Evolutionary conservation across 1,140 invertebrate genomes (phyloP), one percentile per base, ranked within the genome.

Genomic region (Drosophila saltans): DNA sequence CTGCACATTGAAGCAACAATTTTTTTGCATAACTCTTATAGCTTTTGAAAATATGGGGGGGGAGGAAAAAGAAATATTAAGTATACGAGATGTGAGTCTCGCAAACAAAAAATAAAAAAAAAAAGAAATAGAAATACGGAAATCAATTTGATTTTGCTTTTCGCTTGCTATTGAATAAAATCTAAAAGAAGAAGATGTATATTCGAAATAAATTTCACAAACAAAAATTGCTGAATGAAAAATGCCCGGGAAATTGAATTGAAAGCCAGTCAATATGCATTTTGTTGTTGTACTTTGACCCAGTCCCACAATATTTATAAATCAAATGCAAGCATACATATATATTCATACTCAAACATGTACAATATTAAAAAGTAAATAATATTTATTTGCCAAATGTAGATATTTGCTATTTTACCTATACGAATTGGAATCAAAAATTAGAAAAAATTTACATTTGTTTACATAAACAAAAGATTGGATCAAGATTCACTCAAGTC

Each of bases 401-500:
- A 36, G 33, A 36, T 36, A 36, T 30, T 30, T 30, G 4, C 2
- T 21, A 45, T 16, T 5, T 45, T 67, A 82, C 72, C 75, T 72
- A 83, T 83, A 80, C 77, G 75, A 75, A 78, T 78, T 57, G 68
- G 72, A 69, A 81, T 79, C 72, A 67, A 80, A 64, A 61, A 69
- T 72, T 43, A 58, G 16, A 16, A 74, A 66, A 73, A 78, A 86
- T 82, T 86, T 86, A 64, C 72, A 85, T 85, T 86, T 81, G 6
- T 7, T 36, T 36, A 36, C 6, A 36, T 2, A 30, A 69, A 16
- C 16, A 70, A 55, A 82, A 80, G 84, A 86, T 80, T 65, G 68
- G 72, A 86, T 86, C 83, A 86, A 88, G 83, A 88, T 76, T 86
- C 76, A 80, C 61, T 83, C 80, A 78, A 86, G 84, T 66, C 73